Evolutionary conservation across 2,888 invertebrate species (phyloP).

Genomic region (Pherbina coryleti): DNA sequence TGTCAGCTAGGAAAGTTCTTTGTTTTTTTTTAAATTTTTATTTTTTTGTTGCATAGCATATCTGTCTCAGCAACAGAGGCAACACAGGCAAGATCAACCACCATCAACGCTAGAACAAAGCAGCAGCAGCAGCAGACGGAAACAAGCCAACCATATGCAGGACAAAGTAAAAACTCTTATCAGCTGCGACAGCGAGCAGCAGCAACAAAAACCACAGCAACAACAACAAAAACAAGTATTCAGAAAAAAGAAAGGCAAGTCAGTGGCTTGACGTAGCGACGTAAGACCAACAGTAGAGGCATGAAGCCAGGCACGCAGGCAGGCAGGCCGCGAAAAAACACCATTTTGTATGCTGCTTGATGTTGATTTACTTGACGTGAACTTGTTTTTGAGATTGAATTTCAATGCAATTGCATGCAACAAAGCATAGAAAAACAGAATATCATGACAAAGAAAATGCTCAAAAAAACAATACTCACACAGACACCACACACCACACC

Average conservation of each 20-base stretch:
- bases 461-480: conserved; percentile 17
- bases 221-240: neutral
- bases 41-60: conserved; percentile 4
- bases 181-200: conserved; percentile 7
- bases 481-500: neutral
- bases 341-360: conserved; percentile 10
- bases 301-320: neutral
- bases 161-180: conserved; percentile 28
- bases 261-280: neutral
- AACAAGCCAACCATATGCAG: neutral
- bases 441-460: conserved; percentile 1
- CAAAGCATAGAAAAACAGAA: neutral
- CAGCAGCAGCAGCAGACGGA: neutral
- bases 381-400: conserved; percentile 48
- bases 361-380: conserved; percentile 44
- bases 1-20: too few relatives aligned
- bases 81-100: conserved; percentile 24
- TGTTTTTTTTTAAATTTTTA: neutral
- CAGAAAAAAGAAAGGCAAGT: conserved; percentile 12
- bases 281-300: neutral
- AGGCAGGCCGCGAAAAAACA: neutral
- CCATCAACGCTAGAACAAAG: conserved; percentile 7
- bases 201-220: neutral
- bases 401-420: conserved; percentile 42
- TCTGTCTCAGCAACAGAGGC: neutral